Conservation (phyloP, 2,888 invertebrate species). For the Ecdyonurus torrentis region DNA sequence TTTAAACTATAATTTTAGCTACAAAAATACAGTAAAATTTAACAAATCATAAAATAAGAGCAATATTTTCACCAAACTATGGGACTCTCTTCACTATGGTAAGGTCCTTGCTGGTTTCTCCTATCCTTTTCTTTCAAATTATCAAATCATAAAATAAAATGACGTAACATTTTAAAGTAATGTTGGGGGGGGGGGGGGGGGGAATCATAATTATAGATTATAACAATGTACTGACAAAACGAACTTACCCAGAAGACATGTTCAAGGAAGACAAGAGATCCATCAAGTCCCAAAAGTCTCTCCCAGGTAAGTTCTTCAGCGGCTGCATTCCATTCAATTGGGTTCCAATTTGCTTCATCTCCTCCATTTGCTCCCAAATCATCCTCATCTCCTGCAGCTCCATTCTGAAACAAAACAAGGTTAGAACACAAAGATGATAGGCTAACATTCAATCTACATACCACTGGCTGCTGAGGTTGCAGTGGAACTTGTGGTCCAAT, state of each 20-base stretch:
- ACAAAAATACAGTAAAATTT: too few relatives aligned
- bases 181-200: too few relatives aligned
- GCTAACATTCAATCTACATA: background rate
- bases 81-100: too few relatives aligned
- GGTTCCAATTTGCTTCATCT: slow-evolving; percentile 89
- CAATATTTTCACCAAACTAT: background rate
- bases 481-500: slow-evolving; percentile 5
- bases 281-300: slow-evolving; percentile 84
- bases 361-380: slow-evolving; percentile 7
- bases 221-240: too few relatives aligned
- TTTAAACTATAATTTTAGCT: too few relatives aligned
- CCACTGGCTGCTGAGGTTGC: background rate
- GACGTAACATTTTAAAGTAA: background rate
- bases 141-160: background rate
- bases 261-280: slow-evolving; percentile 90
- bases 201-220: too few relatives aligned
- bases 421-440: too few relatives aligned
- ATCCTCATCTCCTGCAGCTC: slow-evolving; percentile 10
- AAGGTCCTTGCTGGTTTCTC: too few relatives aligned
- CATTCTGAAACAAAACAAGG: too few relatives aligned
- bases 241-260: slow-evolving; percentile 90
- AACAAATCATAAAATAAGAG: too few relatives aligned
- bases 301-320: slow-evolving; percentile 99
- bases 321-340: slow-evolving; percentile 96
- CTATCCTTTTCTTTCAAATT: too few relatives aligned